phyloP scores from a whole-genome alignment of 1,140 invertebrate species.

The Campodea augens region DNA sequence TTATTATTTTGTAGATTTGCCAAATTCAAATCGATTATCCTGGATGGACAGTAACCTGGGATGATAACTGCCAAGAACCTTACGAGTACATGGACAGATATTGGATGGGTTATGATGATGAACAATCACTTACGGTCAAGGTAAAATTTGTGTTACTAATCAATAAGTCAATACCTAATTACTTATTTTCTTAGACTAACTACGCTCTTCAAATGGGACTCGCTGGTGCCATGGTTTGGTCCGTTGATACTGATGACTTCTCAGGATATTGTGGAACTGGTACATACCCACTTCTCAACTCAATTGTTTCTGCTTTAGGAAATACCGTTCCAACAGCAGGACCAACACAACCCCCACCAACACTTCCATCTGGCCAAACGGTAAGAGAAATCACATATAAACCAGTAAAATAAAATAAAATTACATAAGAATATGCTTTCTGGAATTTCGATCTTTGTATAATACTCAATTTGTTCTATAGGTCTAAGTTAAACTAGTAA shows the following conservation, averaged over 20 bases:
- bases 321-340: too few species aligned
- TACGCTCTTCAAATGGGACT: constrained; percentile 31
- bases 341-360: too few species aligned
- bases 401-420: too few species aligned
- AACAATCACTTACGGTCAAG: constrained; percentile 16
- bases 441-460: too few species aligned
- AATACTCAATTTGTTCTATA: too few species aligned
- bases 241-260: constrained; percentile 54
- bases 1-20: neutral
- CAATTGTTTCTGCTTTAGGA: constrained; percentile 29
- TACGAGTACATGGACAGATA: constrained; percentile 24
- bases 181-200: constrained; percentile 24
- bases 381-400: too few species aligned
- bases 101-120: constrained; percentile 32
- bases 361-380: too few species aligned
- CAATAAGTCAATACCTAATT: too few species aligned
- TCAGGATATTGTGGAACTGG: constrained; percentile 29
- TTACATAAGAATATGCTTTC: too few species aligned
- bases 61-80: constrained; percentile 22
- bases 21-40: neutral
- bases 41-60: constrained; percentile 20
- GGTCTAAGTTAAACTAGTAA: too few species aligned
- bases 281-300: constrained; percentile 34
- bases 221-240: constrained; percentile 49
- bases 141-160: too few species aligned